Evolutionary conservation across 2,113 vertebrate genomes (phyloP).

Genomic region (Meleagris gallopavo): DNA sequence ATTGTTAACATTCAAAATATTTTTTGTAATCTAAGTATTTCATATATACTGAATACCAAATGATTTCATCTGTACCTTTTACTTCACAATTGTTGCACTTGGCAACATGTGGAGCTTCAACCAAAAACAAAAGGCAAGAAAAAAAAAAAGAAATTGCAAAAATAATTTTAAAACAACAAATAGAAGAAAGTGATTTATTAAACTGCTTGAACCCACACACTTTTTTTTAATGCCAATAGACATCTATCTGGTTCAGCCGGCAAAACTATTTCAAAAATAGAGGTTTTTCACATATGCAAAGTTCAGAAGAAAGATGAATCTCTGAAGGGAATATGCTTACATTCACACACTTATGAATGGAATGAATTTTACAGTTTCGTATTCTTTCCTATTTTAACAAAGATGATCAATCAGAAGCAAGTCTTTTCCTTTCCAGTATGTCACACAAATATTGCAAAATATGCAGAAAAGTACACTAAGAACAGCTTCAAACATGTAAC

Average conservation of each 20-base stretch:
- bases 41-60: background rate
- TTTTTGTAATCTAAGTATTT: background rate
- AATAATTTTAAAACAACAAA: background rate
- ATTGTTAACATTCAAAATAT: background rate
- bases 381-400: background rate
- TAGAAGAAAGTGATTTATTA: constrained; percentile 8
- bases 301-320: background rate
- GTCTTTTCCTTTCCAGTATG: background rate
- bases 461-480: background rate
- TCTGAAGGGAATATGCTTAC: background rate
- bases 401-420: background rate
- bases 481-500: background rate
- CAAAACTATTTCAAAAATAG: constrained; percentile 17
- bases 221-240: constrained; percentile 21
- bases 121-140: background rate
- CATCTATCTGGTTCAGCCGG: constrained; percentile 42
- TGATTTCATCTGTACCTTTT: background rate
- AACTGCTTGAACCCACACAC: background rate
- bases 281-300: background rate
- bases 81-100: background rate
- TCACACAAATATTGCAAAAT: background rate
- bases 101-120: background rate
- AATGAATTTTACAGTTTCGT: background rate
- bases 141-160: background rate
- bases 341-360: background rate